These are phyloP conservation scores for Zaprionus capensis DNA, from an alignment of 1,140 invertebrate species.

Conservation along the genomic window DNA sequence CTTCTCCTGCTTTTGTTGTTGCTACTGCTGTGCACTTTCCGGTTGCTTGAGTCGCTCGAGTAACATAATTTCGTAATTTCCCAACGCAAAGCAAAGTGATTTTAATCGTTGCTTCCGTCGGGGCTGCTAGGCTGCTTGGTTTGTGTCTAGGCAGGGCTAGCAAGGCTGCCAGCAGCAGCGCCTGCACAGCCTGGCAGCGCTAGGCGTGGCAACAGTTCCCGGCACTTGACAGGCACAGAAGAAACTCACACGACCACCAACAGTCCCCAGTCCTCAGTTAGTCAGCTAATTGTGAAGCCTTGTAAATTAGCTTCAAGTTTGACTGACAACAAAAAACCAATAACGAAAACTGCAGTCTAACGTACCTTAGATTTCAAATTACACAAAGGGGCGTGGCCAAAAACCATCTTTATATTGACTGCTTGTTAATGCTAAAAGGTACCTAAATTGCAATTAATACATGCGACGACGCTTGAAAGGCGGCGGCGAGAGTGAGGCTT, in stretches of 20 bases:
- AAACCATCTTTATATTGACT: too few species aligned
- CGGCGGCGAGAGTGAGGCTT: too few species aligned
- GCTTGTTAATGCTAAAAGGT: too few species aligned
- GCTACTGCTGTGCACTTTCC: constrained; percentile 65
- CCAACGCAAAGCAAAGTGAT: constrained; percentile 72
- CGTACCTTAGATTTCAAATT: too few species aligned
- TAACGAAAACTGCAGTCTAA: too few species aligned
- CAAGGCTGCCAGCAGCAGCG: background rate
- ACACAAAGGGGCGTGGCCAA: too few species aligned
- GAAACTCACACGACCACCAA: too few species aligned
- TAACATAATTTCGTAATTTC: constrained; percentile 80
- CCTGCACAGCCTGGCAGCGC: background rate
- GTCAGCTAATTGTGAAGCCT: too few species aligned
- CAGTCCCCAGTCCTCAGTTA: constrained; percentile 13
- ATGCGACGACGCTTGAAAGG: too few species aligned
- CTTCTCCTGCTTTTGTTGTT: constrained; percentile 5
- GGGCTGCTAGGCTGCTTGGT: constrained; percentile 25
- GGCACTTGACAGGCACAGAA: constrained; percentile 28
- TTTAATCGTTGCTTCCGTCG: constrained; percentile 72
- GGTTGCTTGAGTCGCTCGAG: constrained; percentile 61
- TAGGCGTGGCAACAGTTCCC: constrained; percentile 34
- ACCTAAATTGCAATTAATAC: too few species aligned
- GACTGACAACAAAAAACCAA: background rate
- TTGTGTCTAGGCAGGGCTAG: constrained; percentile 22
- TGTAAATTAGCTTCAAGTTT: background rate